Percentiles rank a stretch among this genome's conserved stretches.
These are phyloP conservation scores for Seira sanloemensis DNA, from an alignment of 2,888 invertebrate genomes.

Conservation along the genomic window DNA sequence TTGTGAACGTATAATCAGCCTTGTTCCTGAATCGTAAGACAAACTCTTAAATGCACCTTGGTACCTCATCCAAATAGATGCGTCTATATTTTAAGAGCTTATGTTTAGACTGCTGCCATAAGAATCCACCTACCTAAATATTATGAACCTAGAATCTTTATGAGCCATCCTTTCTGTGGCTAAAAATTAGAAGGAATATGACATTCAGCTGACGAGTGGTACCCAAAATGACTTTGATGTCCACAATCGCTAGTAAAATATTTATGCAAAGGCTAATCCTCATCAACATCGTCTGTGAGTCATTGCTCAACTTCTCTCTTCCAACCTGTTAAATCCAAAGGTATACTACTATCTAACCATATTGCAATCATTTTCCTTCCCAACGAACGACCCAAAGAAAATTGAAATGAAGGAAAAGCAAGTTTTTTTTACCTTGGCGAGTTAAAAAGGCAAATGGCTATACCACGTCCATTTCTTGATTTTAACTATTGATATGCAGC, in stretches of 20 bases:
- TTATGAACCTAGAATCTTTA: no score
- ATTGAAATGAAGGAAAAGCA: not conserved
- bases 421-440: not conserved
- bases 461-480: not conserved
- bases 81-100: no score
- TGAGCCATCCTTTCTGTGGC: no score
- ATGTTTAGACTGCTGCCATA: no score
- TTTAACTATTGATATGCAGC: slow-evolving; percentile 12
- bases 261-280: not conserved
- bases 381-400: not conserved
- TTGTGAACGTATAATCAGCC: no score
- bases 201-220: no score
- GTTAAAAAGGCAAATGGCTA: not conserved
- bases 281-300: not conserved
- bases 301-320: not conserved
- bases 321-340: not conserved
- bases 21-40: no score
- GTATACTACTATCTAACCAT: not conserved
- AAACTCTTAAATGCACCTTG: no score
- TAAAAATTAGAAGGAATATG: no score
- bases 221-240: not conserved
- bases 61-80: no score
- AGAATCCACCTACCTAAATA: no score
- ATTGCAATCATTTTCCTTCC: not conserved
- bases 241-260: not conserved